Percentiles rank a stretch among this genome's conserved stretches.
These are phyloP conservation scores for Megamerina dolium DNA, from an alignment of 2,888 invertebrate species.

Conservation along the genomic window DNA sequence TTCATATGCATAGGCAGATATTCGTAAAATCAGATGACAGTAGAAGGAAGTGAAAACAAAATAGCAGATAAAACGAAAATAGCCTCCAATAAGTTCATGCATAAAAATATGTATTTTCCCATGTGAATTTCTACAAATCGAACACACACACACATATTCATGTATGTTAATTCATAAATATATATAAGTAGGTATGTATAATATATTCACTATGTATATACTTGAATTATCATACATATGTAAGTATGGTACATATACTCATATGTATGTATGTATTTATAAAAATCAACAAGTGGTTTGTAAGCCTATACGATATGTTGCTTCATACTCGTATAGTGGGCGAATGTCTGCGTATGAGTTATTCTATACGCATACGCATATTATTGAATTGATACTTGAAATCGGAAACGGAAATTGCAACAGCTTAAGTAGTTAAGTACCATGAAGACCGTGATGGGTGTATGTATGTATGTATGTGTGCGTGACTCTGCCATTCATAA, in stretches of 20 bases:
- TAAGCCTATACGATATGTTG: no score
- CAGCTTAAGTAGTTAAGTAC: neutral
- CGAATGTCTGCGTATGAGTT: no score
- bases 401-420: conserved; percentile 1
- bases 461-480: neutral
- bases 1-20: neutral
- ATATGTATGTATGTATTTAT: neutral
- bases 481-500: neutral
- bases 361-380: no score
- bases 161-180: no score
- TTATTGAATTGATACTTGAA: neutral
- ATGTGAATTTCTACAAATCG: no score
- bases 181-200: neutral
- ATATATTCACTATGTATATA: neutral
- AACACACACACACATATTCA: neutral
- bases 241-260: neutral
- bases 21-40: conserved; percentile 4
- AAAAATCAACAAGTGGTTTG: no score
- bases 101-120: no score
- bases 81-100: no score
- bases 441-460: no score
- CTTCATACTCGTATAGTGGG: no score
- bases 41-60: no score
- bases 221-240: neutral
- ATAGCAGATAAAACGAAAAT: no score